Evolutionary conservation across 2,113 vertebrate genomes (phyloP), one percentile per base, ranked within the genome.

Genomic region (Hydrochoerus hydrochaeris): DNA sequence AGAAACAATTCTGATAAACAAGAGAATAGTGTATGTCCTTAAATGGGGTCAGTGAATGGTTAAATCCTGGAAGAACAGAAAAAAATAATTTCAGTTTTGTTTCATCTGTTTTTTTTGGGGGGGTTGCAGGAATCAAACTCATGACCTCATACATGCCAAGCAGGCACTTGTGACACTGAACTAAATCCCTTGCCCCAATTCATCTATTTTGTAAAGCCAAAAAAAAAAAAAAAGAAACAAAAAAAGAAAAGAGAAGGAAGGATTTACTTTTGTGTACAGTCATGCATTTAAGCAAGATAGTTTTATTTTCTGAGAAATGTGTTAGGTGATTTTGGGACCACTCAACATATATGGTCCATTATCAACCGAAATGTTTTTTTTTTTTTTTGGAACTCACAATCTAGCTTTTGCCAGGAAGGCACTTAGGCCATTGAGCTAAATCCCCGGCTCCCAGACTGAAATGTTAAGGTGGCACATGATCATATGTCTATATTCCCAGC

Each of bases 171-270:
- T 52, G 49, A 7, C 49, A 52, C 49, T 52, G 49, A 52, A 10
- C 49, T 52, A 52, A 52, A 52, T 52, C 49, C 49, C 49, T 52
- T 10, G 49, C 11, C 49, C 49, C 49, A 52, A 7, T 52, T 52
- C 49, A 32, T 58, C 58, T 94, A 85, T n/a, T 87, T 87, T 75
- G 75, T 85, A 57, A 92, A 92, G 83, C 82, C 85, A 92, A 96
- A 91, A 92, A 96, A 91, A 95, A 81, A 63, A 84, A 38, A 26
- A 20, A 78, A 95, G 35, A 46, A 88, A 57, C 52, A 63, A 84
- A 41, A 20, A 20, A 78, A 95, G 38, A 46, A 90, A 54, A 65
- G 3, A 75, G 35, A 75, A 63, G 26, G 58, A 87, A 67, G 41
- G 30, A 82, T 91, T 80, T 82, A 41, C 1, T 32, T 63, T 7